Percentiles rank a stretch among this genome's conserved stretches.
Conservation (phyloP, 2,113 vertebrate species). For the Conger conger region DNA sequence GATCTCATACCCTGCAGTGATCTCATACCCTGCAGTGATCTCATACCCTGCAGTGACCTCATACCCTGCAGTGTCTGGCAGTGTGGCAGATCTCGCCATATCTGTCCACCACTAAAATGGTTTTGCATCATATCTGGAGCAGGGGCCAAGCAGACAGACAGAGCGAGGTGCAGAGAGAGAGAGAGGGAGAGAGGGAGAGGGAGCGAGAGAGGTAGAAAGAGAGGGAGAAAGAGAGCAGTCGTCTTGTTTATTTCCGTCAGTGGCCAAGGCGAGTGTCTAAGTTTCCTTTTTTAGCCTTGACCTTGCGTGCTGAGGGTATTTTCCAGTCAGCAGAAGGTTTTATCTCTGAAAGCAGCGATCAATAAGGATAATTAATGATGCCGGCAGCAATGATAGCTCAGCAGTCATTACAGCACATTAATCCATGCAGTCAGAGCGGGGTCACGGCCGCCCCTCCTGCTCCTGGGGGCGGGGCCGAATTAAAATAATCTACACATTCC, state of each 20-base stretch:
- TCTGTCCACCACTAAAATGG: constrained; percentile 54
- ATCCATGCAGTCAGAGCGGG: constrained; percentile 94
- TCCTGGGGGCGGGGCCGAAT: constrained; percentile 92
- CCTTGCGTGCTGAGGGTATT: constrained; percentile 95
- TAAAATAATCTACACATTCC: constrained; percentile 96
- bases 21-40: constrained; percentile 58
- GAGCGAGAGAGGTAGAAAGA: neutral
- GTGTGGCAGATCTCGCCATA: neutral
- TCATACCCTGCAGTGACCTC: too few relatives aligned
- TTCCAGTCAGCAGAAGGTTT: constrained; percentile 99
- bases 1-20: constrained; percentile 55
- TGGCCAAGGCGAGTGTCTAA: constrained; percentile 82
- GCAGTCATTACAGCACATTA: constrained; percentile 99
- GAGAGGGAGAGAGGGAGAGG: neutral
- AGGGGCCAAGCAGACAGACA: neutral
- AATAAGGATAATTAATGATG: constrained; percentile 99
- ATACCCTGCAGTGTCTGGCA: constrained; percentile 32
- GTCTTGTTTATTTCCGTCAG: constrained; percentile 36
- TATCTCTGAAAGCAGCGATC: constrained; percentile 99
- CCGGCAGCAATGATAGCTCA: constrained; percentile 98
- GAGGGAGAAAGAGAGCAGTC: neutral
- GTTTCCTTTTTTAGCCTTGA: constrained; percentile 89
- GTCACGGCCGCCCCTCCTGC: constrained; percentile 98
- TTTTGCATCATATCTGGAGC: constrained; percentile 67
- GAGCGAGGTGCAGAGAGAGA: neutral